Percentiles rank a stretch among this genome's conserved stretches.
Conservation (phyloP, 2,888 invertebrate species). For the Diploptera punctata region DNA sequence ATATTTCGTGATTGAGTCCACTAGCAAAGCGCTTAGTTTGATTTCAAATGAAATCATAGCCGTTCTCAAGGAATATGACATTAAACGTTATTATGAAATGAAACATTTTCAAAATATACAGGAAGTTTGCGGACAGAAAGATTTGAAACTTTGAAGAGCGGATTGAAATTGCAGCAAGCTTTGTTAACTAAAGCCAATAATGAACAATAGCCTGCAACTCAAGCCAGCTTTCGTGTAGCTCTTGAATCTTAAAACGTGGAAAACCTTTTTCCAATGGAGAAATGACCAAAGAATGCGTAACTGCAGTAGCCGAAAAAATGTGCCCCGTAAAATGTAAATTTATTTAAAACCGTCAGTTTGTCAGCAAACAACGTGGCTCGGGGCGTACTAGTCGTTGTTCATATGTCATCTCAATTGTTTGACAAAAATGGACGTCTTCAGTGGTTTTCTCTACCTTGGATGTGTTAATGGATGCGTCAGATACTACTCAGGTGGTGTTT, state of each 20-base stretch:
- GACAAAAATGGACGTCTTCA: too few relatives aligned
- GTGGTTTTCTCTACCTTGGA: too few relatives aligned
- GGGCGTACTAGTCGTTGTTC: not conserved
- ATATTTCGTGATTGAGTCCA: conserved; percentile 44
- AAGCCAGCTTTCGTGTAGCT: too few relatives aligned
- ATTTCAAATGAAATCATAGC: conserved; percentile 46
- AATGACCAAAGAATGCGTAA: too few relatives aligned
- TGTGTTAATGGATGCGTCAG: too few relatives aligned
- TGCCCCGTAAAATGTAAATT: too few relatives aligned
- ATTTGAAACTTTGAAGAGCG: not conserved
- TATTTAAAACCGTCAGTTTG: too few relatives aligned
- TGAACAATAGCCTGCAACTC: not conserved
- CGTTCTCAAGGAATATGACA: conserved; percentile 47
- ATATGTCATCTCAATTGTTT: not conserved
- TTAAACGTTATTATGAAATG: conserved; percentile 47
- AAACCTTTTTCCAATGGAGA: too few relatives aligned
- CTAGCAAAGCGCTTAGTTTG: conserved; percentile 46
- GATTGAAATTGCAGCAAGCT: not conserved
- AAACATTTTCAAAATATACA: conserved; percentile 45
- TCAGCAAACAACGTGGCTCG: not conserved
- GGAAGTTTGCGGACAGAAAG: conserved; percentile 44
- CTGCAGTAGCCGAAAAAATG: too few relatives aligned
- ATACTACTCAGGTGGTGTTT: too few relatives aligned
- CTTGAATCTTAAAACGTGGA: too few relatives aligned
- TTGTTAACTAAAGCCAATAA: not conserved